Conservation (phyloP, 2,113 vertebrate genomes). For the Amia ocellicauda region DNA sequence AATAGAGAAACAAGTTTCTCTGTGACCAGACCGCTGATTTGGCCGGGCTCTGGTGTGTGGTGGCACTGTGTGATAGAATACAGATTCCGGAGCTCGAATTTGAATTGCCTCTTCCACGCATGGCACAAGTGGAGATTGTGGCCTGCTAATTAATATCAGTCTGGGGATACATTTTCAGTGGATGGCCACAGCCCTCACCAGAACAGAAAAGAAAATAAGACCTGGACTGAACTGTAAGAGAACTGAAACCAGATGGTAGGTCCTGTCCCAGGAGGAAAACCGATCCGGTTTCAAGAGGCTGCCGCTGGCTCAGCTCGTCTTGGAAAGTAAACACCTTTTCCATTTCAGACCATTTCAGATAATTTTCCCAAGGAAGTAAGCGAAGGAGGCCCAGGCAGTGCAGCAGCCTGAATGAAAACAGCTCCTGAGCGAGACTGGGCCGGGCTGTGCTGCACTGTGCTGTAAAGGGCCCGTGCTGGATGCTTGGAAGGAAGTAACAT, state of each 20-base stretch:
- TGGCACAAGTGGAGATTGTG: no score
- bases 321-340: constrained; percentile 30
- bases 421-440: no score
- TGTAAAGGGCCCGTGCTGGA: constrained; percentile 27
- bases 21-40: no score
- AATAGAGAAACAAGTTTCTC: no score
- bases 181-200: not conserved
- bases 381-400: not conserved
- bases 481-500: constrained; percentile 18
- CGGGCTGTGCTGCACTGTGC: not conserved
- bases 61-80: no score
- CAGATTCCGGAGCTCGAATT: no score
- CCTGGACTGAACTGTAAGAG: not conserved
- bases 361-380: constrained; percentile 33
- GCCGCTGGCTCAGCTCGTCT: constrained; percentile 35
- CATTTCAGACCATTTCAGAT: constrained; percentile 19
- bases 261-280: constrained; percentile 12
- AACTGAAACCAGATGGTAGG: not conserved
- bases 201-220: not conserved
- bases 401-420: no score
- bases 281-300: constrained; percentile 27
- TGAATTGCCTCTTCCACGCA: no score
- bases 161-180: no score
- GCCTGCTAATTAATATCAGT: no score
- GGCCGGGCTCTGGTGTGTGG: no score